A percentile compares a stretch with the other conserved stretches of the same genome.
phyloP scores from a whole-genome alignment of 2,113 vertebrate species.

The Noctilio leporinus region DNA sequence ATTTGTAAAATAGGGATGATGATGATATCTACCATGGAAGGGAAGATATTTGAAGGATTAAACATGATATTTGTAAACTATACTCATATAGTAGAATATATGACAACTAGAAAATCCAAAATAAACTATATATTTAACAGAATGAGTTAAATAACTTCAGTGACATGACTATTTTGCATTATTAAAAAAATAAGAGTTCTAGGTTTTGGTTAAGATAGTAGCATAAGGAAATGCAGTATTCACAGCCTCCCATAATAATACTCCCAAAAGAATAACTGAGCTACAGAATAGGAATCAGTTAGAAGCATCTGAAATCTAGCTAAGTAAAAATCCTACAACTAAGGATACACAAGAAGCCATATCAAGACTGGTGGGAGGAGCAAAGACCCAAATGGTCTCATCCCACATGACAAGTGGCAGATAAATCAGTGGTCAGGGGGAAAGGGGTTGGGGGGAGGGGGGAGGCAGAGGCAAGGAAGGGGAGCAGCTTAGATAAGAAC shows the following conservation, averaged over 20 bases:
- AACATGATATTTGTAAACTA: background rate
- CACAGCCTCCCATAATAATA: background rate
- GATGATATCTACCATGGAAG: background rate
- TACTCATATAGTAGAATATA: background rate
- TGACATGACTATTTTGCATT: background rate
- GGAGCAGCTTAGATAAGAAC: too few relatives aligned
- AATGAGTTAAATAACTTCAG: background rate
- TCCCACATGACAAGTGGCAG: too few relatives aligned
- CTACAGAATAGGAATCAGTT: background rate
- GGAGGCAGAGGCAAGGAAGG: too few relatives aligned
- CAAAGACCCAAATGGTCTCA: background rate
- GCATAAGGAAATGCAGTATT: background rate
- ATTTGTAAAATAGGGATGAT: background rate
- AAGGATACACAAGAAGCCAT: too few relatives aligned
- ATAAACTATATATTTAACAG: background rate
- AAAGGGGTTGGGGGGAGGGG: too few relatives aligned
- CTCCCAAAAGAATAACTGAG: background rate
- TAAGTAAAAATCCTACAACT: too few relatives aligned
- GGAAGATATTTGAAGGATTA: background rate
- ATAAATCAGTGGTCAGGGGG: too few relatives aligned
- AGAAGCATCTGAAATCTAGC: background rate
- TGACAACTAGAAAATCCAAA: background rate
- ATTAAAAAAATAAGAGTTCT: background rate
- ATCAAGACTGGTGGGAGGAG: too few relatives aligned
- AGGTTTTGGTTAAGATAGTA: background rate